These are phyloP conservation scores for Mactra quadrangularis DNA, from an alignment of 1,140 invertebrate genomes.

Conservation along the genomic window DNA sequence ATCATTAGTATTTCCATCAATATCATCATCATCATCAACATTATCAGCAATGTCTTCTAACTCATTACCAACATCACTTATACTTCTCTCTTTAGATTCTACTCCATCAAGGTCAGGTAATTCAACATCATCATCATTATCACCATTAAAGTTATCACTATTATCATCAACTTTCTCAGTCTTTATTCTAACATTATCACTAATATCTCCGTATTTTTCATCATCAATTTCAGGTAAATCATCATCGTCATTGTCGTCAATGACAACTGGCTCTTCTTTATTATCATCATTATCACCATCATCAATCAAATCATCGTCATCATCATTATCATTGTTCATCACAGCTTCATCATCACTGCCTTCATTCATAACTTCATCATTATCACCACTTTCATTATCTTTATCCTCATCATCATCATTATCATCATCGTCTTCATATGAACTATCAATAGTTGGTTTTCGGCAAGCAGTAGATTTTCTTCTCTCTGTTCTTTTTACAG, in stretches of 20 bases:
- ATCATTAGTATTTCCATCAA: conserved; percentile 84
- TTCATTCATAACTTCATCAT: neutral
- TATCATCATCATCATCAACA: conserved; percentile 39
- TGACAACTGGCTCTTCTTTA: conserved; percentile 32
- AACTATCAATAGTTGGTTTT: conserved; percentile 40
- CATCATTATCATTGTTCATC: neutral
- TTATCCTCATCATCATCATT: neutral
- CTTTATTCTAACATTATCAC: neutral
- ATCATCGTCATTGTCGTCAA: conserved; percentile 26
- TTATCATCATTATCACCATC: neutral
- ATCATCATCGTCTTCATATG: conserved; percentile 32
- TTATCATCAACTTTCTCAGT: neutral
- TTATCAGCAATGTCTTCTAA: conserved; percentile 85
- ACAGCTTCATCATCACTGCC: neutral
- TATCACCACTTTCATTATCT: neutral
- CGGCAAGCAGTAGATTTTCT: conserved; percentile 41
- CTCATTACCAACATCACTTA: conserved; percentile 32
- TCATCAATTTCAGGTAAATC: conserved; percentile 28
- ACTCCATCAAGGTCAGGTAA: neutral
- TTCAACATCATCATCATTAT: conserved; percentile 26
- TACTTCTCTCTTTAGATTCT: conserved; percentile 7
- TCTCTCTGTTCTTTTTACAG: conserved; percentile 28
- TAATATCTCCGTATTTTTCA: conserved; percentile 6
- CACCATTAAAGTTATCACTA: no score
- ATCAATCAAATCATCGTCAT: neutral